Evolutionary conservation across 1,140 invertebrate species (phyloP).

Genomic region (Drosophila sp.): DNA sequence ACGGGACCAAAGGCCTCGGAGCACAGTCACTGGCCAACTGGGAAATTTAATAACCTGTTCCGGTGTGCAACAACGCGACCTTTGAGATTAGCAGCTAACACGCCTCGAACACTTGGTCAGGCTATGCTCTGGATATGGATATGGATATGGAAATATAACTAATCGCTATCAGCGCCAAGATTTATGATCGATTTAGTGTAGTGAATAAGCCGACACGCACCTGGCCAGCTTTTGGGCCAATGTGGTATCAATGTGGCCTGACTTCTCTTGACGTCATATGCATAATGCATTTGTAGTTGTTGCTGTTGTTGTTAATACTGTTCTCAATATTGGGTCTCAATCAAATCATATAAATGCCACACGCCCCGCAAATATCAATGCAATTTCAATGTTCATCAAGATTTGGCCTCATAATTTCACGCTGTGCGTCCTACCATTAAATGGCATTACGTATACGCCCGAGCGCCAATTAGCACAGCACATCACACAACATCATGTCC

Average conservation of each 20-base stretch:
- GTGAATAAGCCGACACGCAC: neutral
- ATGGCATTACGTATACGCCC: conserved; percentile 61
- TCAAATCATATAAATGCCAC: neutral
- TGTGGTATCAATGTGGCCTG: neutral
- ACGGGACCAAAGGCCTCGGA: too few species aligned
- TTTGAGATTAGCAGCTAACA: conserved; percentile 57
- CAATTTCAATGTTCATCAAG: conserved; percentile 61
- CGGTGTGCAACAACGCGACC: conserved; percentile 64
- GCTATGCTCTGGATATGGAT: conserved; percentile 1
- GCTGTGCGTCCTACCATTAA: conserved; percentile 37
- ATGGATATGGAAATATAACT: conserved; percentile 5
- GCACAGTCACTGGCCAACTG: conserved; percentile 35
- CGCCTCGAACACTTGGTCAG: conserved; percentile 36
- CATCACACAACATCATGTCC: neutral
- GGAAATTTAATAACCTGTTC: conserved; percentile 82
- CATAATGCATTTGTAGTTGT: conserved; percentile 1
- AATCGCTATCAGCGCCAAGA: conserved; percentile 22
- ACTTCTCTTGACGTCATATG: conserved; percentile 25
- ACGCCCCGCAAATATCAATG: conserved; percentile 68
- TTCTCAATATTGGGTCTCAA: neutral
- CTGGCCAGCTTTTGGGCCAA: too few species aligned
- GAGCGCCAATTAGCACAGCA: conserved; percentile 21
- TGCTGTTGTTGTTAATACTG: too few species aligned
- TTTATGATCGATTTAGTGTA: conserved; percentile 26
- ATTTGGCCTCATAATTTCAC: conserved; percentile 42